Conservation (phyloP, 2,113 vertebrate species). For the Cryptomyrus ogoouensis region DNA sequence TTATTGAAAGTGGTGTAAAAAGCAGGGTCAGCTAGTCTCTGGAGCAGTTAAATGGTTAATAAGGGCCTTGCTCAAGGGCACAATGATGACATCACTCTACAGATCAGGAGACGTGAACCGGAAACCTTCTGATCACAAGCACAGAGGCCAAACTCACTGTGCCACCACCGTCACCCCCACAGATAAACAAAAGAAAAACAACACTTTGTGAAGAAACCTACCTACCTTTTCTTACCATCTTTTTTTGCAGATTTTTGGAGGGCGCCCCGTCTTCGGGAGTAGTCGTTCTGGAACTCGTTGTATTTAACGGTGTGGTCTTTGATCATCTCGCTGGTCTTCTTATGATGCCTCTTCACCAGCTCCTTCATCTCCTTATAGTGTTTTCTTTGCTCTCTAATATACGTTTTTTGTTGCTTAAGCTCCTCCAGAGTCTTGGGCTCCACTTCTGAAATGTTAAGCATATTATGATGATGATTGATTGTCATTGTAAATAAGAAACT, state of each 20-base stretch:
- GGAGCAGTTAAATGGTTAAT: neutral
- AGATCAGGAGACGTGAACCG: neutral
- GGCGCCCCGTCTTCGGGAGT: conserved; percentile 62
- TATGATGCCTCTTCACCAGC: conserved; percentile 87
- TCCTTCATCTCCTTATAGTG: conserved; percentile 99
- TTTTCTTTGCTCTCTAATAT: conserved; percentile 87
- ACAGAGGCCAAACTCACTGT: neutral
- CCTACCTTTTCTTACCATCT: conserved; percentile 86
- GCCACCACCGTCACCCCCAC: neutral
- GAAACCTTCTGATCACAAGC: neutral
- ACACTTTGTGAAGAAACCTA: neutral
- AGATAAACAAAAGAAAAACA: neutral
- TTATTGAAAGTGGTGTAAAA: neutral
- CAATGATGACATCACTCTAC: neutral
- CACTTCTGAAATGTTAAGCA: conserved; percentile 62
- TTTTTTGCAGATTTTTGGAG: conserved; percentile 77
- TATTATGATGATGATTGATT: too few relatives aligned
- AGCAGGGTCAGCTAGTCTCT: neutral
- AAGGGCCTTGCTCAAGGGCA: neutral
- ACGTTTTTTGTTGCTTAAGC: conserved; percentile 85
- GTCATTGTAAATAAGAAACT: too few relatives aligned
- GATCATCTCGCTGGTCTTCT: conserved; percentile 88
- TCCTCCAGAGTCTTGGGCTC: conserved; percentile 77
- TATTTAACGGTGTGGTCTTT: conserved; percentile 81
- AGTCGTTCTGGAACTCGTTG: conserved; percentile 78